These are phyloP conservation scores for Patella caerulea DNA, from an alignment of 2,888 invertebrate genomes.

Conservation along the genomic window DNA sequence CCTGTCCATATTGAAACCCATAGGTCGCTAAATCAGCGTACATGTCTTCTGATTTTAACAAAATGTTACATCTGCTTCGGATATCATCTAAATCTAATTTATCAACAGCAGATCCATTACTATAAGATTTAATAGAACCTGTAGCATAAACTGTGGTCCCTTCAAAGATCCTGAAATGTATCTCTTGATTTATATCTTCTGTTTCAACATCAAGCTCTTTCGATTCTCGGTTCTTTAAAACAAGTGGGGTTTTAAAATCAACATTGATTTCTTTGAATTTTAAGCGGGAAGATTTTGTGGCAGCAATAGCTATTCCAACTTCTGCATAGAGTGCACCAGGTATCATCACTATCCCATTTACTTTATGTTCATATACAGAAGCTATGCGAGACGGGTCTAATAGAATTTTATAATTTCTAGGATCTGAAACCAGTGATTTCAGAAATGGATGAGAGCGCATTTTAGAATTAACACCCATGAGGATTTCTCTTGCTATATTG, in stretches of 20 bases:
- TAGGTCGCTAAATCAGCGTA: constrained; percentile 16
- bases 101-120: neutral
- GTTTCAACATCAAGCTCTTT: neutral
- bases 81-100: neutral
- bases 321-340: constrained; percentile 47
- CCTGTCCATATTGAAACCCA: constrained; percentile 23
- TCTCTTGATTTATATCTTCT: neutral
- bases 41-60: constrained; percentile 11
- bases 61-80: neutral
- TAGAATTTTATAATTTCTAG: constrained; percentile 12
- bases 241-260: neutral
- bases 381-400: constrained; percentile 36
- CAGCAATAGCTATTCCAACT: constrained; percentile 33
- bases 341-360: constrained; percentile 32
- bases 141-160: neutral
- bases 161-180: neutral
- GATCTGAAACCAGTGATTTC: constrained; percentile 20
- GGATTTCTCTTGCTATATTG: constrained; percentile 23
- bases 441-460: constrained; percentile 18
- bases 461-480: constrained; percentile 26
- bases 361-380: constrained; percentile 43
- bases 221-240: neutral
- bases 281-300: neutral
- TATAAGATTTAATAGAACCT: neutral
- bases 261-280: neutral